Percentiles rank a stretch among this genome's conserved stretches.
These are phyloP conservation scores for Tiphia femorata DNA, from an alignment of 2,888 invertebrate genomes.

Conservation along the genomic window DNA sequence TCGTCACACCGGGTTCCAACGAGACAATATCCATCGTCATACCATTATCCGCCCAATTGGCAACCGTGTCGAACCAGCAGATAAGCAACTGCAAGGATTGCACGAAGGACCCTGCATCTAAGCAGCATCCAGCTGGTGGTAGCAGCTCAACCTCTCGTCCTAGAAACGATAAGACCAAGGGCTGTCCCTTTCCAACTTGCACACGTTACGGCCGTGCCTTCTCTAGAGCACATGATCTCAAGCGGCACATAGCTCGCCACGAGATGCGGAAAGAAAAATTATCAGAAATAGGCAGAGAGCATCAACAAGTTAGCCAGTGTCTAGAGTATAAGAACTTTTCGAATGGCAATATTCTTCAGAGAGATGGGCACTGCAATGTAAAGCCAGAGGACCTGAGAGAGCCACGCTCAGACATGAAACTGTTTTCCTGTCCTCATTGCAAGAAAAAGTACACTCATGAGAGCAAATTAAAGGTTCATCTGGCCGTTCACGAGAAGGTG, in stretches of 20 bases:
- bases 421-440: conserved; percentile 59
- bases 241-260: conserved; percentile 63
- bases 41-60: conserved; percentile 59
- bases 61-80: conserved; percentile 51
- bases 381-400: conserved; percentile 17
- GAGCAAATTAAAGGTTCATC: conserved; percentile 57
- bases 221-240: conserved; percentile 64
- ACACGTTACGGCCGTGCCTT: conserved; percentile 62
- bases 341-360: conserved; percentile 34
- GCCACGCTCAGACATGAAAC: conserved; percentile 1
- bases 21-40: conserved; percentile 64
- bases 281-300: conserved; percentile 28
- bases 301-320: conserved; percentile 41
- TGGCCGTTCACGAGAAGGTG: conserved; percentile 59
- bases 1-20: conserved; percentile 57
- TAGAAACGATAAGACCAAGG: conserved; percentile 58
- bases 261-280: conserved; percentile 59
- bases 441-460: conserved; percentile 61
- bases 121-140: background rate
- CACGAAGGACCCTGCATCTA: conserved; percentile 36
- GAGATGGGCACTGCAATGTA: background rate
- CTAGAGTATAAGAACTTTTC: conserved; percentile 45
- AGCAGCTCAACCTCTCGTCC: conserved; percentile 5
- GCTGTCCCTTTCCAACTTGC: conserved; percentile 64
- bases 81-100: conserved; percentile 41